These are phyloP conservation scores for Phanerotoma sp. DNA, from an alignment of 2,888 invertebrate species.

Conservation along the genomic window DNA sequence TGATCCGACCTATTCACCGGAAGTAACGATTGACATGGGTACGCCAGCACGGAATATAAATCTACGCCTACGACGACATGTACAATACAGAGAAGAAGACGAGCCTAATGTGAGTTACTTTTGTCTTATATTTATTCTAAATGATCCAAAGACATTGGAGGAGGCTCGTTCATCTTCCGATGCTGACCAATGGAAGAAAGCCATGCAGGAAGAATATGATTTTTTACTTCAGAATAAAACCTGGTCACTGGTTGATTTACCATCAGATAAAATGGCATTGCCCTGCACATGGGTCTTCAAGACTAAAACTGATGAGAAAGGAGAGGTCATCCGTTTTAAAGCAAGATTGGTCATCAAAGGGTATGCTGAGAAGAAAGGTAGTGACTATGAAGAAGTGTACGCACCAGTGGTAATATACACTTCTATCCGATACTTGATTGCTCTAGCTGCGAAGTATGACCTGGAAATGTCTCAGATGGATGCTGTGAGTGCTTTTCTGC, in stretches of 20 bases:
- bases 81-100: neutral
- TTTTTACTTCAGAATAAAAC: conserved; percentile 1
- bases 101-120: neutral
- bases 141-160: conserved; percentile 4
- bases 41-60: too few species aligned
- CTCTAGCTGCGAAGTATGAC: conserved; percentile 30
- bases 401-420: conserved; percentile 31
- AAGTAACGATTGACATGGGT: too few species aligned
- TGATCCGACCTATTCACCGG: neutral
- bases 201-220: conserved; percentile 7
- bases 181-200: neutral
- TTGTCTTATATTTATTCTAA: too few species aligned
- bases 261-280: neutral
- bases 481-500: conserved; percentile 39
- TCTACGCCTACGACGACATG: neutral
- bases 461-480: conserved; percentile 36
- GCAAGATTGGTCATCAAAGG: conserved; percentile 39
- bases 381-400: conserved; percentile 34
- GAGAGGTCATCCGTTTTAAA: conserved; percentile 16
- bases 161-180: too few species aligned
- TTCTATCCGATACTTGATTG: conserved; percentile 31
- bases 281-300: conserved; percentile 4
- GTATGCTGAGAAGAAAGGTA: conserved; percentile 32
- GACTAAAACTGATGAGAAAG: neutral
- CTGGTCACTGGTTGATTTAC: neutral